Percentiles rank a stretch among this genome's conserved stretches.
Evolutionary conservation across 2,113 vertebrate genomes (phyloP).

Genomic region (Xiphophorus couchianus): DNA sequence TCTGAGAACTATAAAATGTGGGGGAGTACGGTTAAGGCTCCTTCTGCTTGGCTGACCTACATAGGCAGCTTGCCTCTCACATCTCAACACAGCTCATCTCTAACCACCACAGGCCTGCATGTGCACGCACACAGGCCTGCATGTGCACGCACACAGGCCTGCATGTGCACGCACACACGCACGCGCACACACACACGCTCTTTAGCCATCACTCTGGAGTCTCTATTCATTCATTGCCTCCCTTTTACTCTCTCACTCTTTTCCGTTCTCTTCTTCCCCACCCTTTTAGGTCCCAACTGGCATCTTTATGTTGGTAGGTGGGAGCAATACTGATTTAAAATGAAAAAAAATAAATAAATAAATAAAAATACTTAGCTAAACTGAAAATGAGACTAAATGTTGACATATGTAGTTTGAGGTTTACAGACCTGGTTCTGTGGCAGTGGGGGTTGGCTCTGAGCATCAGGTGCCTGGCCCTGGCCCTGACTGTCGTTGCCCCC

Average conservation of each 20-base stretch:
- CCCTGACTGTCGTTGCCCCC: conserved; percentile 99
- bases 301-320: conserved; percentile 64
- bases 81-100: conserved; percentile 75
- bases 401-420: not conserved
- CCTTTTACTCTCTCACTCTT: conserved; percentile 56
- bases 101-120: conserved; percentile 70
- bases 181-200: conserved; percentile 56
- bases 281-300: conserved; percentile 51
- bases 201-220: conserved; percentile 73
- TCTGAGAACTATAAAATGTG: conserved; percentile 79
- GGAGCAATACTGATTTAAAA: conserved; percentile 38
- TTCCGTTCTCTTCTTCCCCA: conserved; percentile 60
- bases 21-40: conserved; percentile 78
- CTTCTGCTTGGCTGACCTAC: conserved; percentile 85
- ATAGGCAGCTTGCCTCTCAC: conserved; percentile 83
- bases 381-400: conserved; percentile 17
- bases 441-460: conserved; percentile 97
- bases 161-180: conserved; percentile 28
- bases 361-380: conserved; percentile 26
- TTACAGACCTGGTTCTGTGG: conserved; percentile 96
- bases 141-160: conserved; percentile 49
- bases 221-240: conserved; percentile 71
- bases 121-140: conserved; percentile 41
- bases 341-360: not conserved
- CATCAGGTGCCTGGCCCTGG: conserved; percentile 98